Base-by-base conservation (phyloP, 2,113 vertebrate genomes). In the Larimichthys polyactis region DNA sequence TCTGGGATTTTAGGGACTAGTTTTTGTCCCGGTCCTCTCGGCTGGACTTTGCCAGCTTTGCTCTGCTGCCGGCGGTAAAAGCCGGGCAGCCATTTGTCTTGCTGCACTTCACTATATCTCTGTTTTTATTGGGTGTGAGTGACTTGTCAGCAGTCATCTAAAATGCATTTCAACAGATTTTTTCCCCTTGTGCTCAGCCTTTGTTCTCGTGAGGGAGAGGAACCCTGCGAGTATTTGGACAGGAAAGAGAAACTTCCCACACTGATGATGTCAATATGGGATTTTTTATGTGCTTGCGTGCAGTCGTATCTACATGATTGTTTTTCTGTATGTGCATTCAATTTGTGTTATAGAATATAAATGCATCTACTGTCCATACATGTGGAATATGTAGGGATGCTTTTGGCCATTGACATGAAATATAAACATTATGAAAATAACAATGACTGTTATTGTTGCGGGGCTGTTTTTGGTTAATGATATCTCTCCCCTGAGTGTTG, bases 81-180 rank as follows among this genome's bases (percentile, higher is more conserved):
- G 72, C 64, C 40, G 49, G 58, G 64, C 75, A 49, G 81, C 40
- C 81, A 59, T 90, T 91, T 74, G 78, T 89, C 90, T 70, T 9
- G 57, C 69, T 54, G 70, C 85, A 89, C 89, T 82, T 84, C 78
- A 63, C 79, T 81, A 62, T 78, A 81, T 86, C 82, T 81, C 70
- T 52, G 71, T 12, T 92, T 91, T 93, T 90, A 93, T 79, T 87
- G 81, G 83, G 88, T 91, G 90, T 49, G 80, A 79, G 76, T 91
- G 89, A 92, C 74, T 81, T 82, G 85, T 84, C 86, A 85, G 89
- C 82, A 70, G 83, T 71, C 87, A 48, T 78, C 78, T 81, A 36
- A 83, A 85, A 81, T 78, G 44, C 27, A 6, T 88, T 84, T 89
- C 68, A 86, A 83, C 74, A 69, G 22, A 43, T 11, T 46, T 78